A percentile compares a stretch with the other conserved stretches of the same genome.
Conservation (phyloP, 2,888 invertebrate species). For the Calliopum simillimum region DNA sequence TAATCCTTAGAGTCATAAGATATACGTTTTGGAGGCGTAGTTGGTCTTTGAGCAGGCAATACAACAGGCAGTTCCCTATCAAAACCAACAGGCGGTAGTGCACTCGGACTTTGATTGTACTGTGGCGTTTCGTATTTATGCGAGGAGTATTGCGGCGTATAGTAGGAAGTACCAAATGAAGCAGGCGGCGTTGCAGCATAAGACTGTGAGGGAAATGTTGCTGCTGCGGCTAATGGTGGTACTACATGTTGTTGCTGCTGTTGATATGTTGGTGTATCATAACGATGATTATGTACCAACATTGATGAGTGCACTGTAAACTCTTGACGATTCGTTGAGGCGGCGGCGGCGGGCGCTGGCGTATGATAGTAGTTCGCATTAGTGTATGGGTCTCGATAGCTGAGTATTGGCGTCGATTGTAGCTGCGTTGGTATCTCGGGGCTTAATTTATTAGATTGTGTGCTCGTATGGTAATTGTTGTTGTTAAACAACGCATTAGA, state of each 20-base stretch:
- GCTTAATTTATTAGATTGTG: constrained; percentile 40
- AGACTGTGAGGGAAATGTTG: background rate
- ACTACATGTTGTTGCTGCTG: constrained; percentile 27
- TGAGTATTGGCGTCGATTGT: constrained; percentile 57
- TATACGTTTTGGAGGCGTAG: constrained; percentile 47
- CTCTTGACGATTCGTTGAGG: constrained; percentile 45
- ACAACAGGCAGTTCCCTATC: constrained; percentile 45
- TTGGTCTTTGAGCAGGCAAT: constrained; percentile 47
- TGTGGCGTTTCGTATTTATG: constrained; percentile 50
- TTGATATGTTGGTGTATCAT: background rate
- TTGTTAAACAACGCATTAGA: constrained; percentile 19
- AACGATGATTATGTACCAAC: constrained; percentile 48
- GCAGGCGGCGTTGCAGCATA: background rate
- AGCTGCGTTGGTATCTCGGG: constrained; percentile 49
- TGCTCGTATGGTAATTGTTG: constrained; percentile 28
- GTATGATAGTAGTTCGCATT: constrained; percentile 56
- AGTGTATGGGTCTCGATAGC: constrained; percentile 59
- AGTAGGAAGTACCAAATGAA: too few relatives aligned
- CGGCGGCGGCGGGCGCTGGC: constrained; percentile 38
- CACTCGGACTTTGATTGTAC: constrained; percentile 50
- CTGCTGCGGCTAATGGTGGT: constrained; percentile 27
- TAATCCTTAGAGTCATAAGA: constrained; percentile 65
- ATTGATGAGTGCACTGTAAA: constrained; percentile 62
- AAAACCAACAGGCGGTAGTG: constrained; percentile 37
- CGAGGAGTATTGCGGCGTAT: constrained; percentile 2